Conservation (phyloP, 2,113 vertebrate genomes). For the Cebidichthys violaceus region DNA sequence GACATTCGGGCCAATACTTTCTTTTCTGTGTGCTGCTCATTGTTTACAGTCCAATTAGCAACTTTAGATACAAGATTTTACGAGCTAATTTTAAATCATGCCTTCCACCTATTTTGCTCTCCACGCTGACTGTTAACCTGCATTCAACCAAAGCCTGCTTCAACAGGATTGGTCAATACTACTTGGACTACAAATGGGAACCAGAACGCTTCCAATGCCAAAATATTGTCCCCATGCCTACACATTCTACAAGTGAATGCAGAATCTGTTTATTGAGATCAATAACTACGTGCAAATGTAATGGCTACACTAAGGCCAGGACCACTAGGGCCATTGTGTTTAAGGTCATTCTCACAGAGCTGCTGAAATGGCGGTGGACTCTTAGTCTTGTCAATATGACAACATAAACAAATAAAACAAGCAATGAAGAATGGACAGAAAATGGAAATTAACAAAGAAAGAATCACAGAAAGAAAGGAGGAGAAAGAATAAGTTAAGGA, state of each 20-base stretch:
- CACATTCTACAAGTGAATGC: no score
- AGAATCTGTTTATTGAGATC: no score
- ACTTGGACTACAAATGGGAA: neutral
- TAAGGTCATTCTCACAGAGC: neutral
- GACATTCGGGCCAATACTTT: neutral
- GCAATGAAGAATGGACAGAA: neutral
- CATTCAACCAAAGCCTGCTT: neutral
- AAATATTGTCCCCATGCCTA: neutral
- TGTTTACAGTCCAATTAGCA: neutral
- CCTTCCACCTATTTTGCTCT: neutral
- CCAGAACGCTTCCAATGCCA: neutral
- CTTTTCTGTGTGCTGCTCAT: no score
- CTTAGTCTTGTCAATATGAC: neutral
- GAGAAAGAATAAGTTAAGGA: neutral
- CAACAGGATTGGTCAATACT: neutral
- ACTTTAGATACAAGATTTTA: neutral
- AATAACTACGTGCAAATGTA: no score
- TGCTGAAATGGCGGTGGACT: neutral
- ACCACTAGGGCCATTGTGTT: no score
- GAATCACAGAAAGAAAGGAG: neutral
- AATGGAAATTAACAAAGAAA: neutral
- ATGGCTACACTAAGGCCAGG: no score
- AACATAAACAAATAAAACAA: neutral
- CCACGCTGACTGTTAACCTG: neutral
- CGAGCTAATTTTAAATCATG: neutral